Evolutionary conservation across 2,797 vertebrate species (phyloP), one percentile per base, ranked within the genome.

Genomic region (Eleutherodactylus coqui): DNA sequence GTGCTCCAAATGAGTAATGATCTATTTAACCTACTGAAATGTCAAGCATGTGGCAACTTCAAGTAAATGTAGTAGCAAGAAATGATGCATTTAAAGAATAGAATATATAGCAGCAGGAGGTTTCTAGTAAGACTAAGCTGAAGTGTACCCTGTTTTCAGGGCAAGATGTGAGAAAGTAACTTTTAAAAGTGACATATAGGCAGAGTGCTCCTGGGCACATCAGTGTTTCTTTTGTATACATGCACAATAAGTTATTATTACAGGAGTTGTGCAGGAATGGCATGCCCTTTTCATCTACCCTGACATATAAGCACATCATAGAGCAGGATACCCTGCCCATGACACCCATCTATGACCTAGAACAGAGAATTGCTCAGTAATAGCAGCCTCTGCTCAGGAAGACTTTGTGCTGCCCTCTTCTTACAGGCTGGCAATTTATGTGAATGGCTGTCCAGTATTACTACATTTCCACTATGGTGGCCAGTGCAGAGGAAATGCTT

Each of bases 11-110:
- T 45, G 82, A 83, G 38, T 60, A 83, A 75, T 83, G 70, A 75
- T 75, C 38, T 83, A 75, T 75, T 83, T 83, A 83, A 60, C 82
- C 82, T 83, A 83, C n/a, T 75, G 45, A 83, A 83, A 75, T 75
- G 82, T 75, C 69, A 83, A 53, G 36, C 9, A 51, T 83, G 51
- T 75, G 38, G 67, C 64, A 69, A 81, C 9, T 27, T 81, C 43
- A 81, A 82, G 29, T 29, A n/a, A 32, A 69, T 49, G 79, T 36
- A 62, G 49, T 10, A 70, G 62, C 4, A 10, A 69, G 24, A 69
- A 53, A 53, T 72, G n/a, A 55, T n/a, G 29, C 27, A 79, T 53
- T 73, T n/a, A 70, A 41, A 70, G 32, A 53, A 55, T 7, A 58
- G 13, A 43, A 55, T 17, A 38, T n/a, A 11, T 21, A 29, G 16